Evolutionary conservation across 2,888 invertebrate genomes (phyloP).

Genomic region (Kuschelorhynchus macadamiae): DNA sequence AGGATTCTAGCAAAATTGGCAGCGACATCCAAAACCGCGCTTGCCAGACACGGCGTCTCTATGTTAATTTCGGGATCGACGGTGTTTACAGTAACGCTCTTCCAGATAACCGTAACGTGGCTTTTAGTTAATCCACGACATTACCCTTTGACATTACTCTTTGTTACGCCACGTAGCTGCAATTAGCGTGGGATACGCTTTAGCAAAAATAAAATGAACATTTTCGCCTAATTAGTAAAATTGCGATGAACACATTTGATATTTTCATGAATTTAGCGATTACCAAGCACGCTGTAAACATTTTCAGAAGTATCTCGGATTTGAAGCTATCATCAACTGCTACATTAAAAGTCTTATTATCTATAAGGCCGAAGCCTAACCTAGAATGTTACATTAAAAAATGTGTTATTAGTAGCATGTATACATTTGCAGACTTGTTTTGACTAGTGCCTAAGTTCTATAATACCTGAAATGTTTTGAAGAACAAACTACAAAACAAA

Average conservation of each 20-base stretch:
- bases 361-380: too few species aligned
- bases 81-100: conserved; percentile 54
- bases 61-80: conserved; percentile 48
- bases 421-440: too few species aligned
- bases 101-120: conserved; percentile 56
- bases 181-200: conserved; percentile 38
- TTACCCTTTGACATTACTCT: conserved; percentile 52
- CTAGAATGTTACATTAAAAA: too few species aligned
- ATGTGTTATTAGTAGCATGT: too few species aligned
- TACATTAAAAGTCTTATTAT: too few species aligned
- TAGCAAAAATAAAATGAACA: conserved; percentile 21
- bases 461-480: too few species aligned
- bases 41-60: conserved; percentile 44
- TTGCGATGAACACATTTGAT: conserved; percentile 23
- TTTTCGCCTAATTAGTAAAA: conserved; percentile 29
- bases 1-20: conserved; percentile 32
- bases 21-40: conserved; percentile 38
- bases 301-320: too few species aligned
- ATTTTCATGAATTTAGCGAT: too few species aligned
- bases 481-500: too few species aligned
- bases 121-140: conserved; percentile 57
- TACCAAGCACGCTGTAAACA: too few species aligned
- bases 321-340: too few species aligned
- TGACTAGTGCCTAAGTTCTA: too few species aligned
- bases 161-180: conserved; percentile 34